Percentiles rank a stretch among this genome's conserved stretches.
phyloP scores from a whole-genome alignment of 2,113 vertebrate species.

The Notarius lentiginosus region DNA sequence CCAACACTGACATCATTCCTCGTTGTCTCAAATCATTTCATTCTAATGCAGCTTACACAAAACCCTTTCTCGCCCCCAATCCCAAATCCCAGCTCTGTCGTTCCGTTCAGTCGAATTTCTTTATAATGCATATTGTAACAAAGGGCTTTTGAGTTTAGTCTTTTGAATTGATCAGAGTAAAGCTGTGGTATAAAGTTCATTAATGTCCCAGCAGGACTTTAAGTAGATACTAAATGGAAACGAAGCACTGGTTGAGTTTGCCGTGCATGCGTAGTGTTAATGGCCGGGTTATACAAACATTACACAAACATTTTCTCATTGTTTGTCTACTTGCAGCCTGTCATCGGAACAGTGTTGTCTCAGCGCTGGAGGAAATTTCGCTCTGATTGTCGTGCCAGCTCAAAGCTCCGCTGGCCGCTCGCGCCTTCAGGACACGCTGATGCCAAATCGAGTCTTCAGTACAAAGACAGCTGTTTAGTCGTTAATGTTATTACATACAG shows the following conservation, averaged over 20 bases:
- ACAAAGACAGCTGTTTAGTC: not conserved
- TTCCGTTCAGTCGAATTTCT: not conserved
- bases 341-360: not conserved
- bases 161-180: not conserved
- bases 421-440: not conserved
- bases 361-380: not conserved
- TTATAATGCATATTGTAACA: not conserved
- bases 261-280: not conserved
- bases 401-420: not conserved
- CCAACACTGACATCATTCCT: slow-evolving; percentile 19
- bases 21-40: not conserved
- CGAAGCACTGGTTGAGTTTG: too few species aligned
- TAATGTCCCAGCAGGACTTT: not conserved
- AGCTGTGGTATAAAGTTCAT: too few species aligned
- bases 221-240: too few species aligned
- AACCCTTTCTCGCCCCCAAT: not conserved
- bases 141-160: not conserved
- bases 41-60: slow-evolving; percentile 16
- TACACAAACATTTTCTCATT: not conserved
- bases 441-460: not conserved
- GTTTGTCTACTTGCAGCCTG: not conserved
- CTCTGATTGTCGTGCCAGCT: not conserved
- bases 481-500: not conserved
- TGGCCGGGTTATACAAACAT: not conserved
- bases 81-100: not conserved